Base-by-base conservation (phyloP, 2,888 invertebrate species). In the Patella ulyssiponensis region DNA sequence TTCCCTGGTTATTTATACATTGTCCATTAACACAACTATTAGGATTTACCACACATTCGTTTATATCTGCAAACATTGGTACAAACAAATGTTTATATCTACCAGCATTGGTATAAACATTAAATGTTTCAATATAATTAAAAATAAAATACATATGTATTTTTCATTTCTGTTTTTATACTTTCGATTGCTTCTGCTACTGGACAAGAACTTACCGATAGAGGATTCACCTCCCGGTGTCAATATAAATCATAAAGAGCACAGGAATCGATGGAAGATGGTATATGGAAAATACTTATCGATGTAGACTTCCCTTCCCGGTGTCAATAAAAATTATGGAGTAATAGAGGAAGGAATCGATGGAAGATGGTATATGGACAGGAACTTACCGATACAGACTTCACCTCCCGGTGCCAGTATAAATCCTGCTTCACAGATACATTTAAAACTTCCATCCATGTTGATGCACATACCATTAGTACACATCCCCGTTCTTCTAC, bases 401-500 rank as follows among this genome's bases (percentile, higher is more conserved):
- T 95, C 92, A 70, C 96, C 96, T 89, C 95, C 95, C 51, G 94
- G 82, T 7, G 87, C 95, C 12, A 96, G 92, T 85, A 94, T 94
- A 92, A 94, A 97, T 69, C 97, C 97, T 27, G 94, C 93, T 91
- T 95, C 95, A 92, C 97, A 97, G 75, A 94, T 94, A 91, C 97
- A 97, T 89, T 95, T 95, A 92, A 94, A 97, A 3, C 96, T 96
- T 64, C 96, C 96, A 86, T 95, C 95, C 92, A 95, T 94, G 86
- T 96, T 96, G 72, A 95, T 94, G 90, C 97, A 97, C 64, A 94
- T 94, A 1, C 96, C 96, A 87, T 96, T 96, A 20, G 95, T 94
- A 89, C 96, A 96, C 96, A 96, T 96, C 3, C 95, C 87, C 20
- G 86, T 86, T 7, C 82, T 84, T 51, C 82, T 79, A 81, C 89